These are phyloP conservation scores for Andricus quercusramuli DNA, from an alignment of 2,888 invertebrate species.

Conservation along the genomic window DNA sequence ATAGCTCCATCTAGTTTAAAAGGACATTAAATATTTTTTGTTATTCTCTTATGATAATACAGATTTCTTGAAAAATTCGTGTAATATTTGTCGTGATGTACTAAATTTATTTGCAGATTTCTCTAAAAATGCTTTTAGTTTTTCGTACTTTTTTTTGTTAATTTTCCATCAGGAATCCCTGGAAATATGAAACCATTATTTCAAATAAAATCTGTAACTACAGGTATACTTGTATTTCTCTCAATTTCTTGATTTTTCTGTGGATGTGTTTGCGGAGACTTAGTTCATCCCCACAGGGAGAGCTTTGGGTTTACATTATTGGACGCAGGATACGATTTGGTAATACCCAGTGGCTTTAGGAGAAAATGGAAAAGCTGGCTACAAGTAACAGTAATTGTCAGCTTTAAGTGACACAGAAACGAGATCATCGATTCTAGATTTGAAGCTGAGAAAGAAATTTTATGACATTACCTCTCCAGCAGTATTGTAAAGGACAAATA, in stretches of 20 bases:
- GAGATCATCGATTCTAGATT: background rate
- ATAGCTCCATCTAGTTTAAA: no score
- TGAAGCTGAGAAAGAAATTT: background rate
- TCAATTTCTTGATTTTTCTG: conserved; percentile 27
- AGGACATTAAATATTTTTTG: no score
- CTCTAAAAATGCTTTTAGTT: no score
- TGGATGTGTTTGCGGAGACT: conserved; percentile 23
- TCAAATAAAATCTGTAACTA: conserved; percentile 11
- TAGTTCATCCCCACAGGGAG: conserved; percentile 15
- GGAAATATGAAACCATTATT: background rate
- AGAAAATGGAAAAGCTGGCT: conserved; percentile 15
- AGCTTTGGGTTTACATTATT: conserved; percentile 30
- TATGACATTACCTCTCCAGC: background rate
- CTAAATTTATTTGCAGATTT: no score
- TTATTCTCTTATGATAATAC: no score
- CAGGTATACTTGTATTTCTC: background rate
- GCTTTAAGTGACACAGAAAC: conserved; percentile 21
- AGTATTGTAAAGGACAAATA: background rate
- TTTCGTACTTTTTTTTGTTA: no score
- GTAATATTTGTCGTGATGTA: no score
- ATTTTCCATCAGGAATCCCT: no score
- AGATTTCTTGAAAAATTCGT: no score
- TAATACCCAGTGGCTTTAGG: conserved; percentile 37
- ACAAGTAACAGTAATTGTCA: conserved; percentile 9
- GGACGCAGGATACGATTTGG: conserved; percentile 34